Percentiles rank a stretch among this genome's conserved stretches.
Conservation (phyloP, 2,113 vertebrate species). For the Otocyon megalotis region DNA sequence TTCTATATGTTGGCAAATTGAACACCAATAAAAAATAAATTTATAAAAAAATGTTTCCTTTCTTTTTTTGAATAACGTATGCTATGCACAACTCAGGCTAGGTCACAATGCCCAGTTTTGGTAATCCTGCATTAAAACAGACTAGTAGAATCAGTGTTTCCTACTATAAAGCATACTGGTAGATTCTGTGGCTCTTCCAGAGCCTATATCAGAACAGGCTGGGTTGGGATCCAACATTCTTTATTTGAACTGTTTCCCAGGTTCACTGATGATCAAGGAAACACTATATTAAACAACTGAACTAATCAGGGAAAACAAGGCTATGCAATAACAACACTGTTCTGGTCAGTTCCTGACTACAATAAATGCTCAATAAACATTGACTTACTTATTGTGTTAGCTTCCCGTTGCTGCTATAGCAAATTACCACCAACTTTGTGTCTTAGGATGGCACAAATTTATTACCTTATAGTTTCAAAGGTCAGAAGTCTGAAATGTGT, state of each 20-base stretch:
- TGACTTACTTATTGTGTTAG: neutral
- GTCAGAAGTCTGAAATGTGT: neutral
- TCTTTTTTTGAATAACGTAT: neutral
- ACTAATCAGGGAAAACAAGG: neutral
- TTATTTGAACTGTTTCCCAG: neutral
- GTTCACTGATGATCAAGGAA: neutral
- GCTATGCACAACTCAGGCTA: neutral
- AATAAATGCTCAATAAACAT: neutral
- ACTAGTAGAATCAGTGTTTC: neutral
- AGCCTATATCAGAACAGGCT: neutral
- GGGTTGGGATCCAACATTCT: neutral
- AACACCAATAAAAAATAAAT: no score
- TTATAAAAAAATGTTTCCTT: neutral
- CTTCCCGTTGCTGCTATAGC: neutral
- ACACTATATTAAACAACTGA: neutral
- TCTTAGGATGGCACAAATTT: neutral
- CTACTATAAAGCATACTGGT: neutral
- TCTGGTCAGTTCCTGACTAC: neutral
- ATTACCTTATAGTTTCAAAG: neutral
- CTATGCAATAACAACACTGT: neutral
- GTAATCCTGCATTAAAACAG: neutral
- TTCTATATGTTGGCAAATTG: no score
- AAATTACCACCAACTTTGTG: neutral
- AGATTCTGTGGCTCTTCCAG: neutral
- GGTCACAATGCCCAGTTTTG: neutral